Evolutionary conservation across 2,797 vertebrate genomes (phyloP), one percentile per base, ranked within the genome.

Genomic region (Babyrousa celebensis): DNA sequence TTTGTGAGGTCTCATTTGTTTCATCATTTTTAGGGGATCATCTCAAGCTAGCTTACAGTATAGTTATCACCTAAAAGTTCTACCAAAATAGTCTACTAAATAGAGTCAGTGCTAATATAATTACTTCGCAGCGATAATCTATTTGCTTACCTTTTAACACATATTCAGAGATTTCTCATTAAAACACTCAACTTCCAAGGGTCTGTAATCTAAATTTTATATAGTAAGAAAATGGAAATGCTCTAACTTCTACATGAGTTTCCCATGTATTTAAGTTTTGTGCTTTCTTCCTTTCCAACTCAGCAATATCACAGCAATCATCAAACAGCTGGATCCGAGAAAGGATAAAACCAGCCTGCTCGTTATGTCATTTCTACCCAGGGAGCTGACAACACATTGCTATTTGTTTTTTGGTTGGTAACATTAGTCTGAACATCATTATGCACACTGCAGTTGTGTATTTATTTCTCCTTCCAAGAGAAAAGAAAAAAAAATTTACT

Each of bases 401-500:
- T 93, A 29, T 95, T 95, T 96, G 96, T 65, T 93, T 96, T 96
- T 32, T 36, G 63, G 52, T 74, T 95, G 77, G 87, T 77, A 90
- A 85, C 91, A 68, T 94, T 83, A 91, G 68, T 94, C 63, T 96
- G 93, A 97, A 90, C 80, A 93, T 85, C 77, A 97, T 84, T 94
- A 97, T 72, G 88, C 91, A 96, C 18, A 54, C 72, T 96, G 62
- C 65, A 92, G 68, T 77, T 85, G 77, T 1, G 0, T 85, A 94
- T 94, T 96, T 96, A 96, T 95, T 97, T 94, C 80, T 74, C 68
- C 77, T 97, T 96, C 80, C 29, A 96, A 86, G 65, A 96, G 75
- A 84, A 94, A 92, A 88, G 78, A 70, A 95, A 95, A 96, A 85
- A 71, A 71, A 97, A 97, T 97, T 97, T 93, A 97, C 93, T 95